Conservation (phyloP, 1,140 invertebrate species). For the Drosophila subpulchrella region DNA sequence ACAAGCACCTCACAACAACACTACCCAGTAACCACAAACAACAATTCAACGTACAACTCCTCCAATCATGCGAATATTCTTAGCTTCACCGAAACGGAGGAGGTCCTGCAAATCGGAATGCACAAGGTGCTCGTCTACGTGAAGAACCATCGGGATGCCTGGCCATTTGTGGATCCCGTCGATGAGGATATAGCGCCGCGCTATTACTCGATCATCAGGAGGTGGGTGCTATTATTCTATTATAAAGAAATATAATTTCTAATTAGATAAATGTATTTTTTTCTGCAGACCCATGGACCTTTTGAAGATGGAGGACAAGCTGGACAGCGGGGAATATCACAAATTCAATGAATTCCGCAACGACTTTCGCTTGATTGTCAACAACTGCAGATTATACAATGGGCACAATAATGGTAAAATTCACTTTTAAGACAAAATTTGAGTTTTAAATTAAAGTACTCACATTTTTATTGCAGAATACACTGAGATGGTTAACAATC, state of each 20-base stretch:
- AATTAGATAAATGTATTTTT: not conserved
- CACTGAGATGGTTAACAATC: constrained; percentile 93
- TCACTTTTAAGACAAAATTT: not conserved
- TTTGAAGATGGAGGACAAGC: constrained; percentile 93
- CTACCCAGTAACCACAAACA: constrained; percentile 51
- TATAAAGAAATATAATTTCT: not conserved
- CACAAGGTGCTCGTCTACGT: constrained; percentile 94
- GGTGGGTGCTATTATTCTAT: constrained; percentile 44
- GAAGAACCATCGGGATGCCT: constrained; percentile 94
- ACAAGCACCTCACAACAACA: constrained; percentile 34
- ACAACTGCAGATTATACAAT: constrained; percentile 96
- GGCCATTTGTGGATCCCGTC: constrained; percentile 96
- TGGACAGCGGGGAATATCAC: constrained; percentile 92
- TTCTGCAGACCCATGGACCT: constrained; percentile 93
- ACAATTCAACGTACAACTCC: constrained; percentile 78
- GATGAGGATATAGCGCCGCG: constrained; percentile 96
- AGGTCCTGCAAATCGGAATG: constrained; percentile 94
- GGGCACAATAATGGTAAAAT: constrained; percentile 94
- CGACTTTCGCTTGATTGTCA: constrained; percentile 95
- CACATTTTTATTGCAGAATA: constrained; percentile 88
- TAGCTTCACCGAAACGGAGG: constrained; percentile 91
- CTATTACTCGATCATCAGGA: constrained; percentile 91
- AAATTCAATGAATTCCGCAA: constrained; percentile 92
- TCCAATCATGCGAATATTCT: constrained; percentile 84
- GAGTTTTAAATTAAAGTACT: not conserved